A percentile compares a stretch with the other conserved stretches of the same genome.
Conservation (phyloP, 2,888 invertebrate species). For the Sinelater perroti region DNA sequence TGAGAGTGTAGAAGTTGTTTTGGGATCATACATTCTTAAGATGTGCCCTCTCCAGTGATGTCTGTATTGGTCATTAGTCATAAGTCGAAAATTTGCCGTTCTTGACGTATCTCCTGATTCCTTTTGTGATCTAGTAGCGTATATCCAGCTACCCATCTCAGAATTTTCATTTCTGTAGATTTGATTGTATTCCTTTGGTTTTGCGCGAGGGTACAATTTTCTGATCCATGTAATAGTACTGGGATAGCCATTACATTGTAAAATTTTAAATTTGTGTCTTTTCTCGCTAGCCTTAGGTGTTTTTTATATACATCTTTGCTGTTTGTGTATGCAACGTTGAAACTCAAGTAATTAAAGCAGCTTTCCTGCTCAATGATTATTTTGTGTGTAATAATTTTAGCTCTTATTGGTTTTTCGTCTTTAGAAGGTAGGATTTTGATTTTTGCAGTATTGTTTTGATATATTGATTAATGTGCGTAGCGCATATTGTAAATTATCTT, state of each 20-base stretch:
- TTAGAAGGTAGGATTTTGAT: neutral
- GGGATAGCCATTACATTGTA: neutral
- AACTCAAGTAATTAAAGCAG: neutral
- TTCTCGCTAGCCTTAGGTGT: neutral
- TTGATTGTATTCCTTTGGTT: neutral
- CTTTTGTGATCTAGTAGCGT: conserved; percentile 2
- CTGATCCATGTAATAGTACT: no score
- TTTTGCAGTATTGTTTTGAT: neutral
- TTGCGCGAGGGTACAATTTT: neutral
- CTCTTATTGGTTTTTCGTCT: conserved; percentile 1
- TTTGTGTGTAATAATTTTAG: neutral
- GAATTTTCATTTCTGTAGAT: neutral
- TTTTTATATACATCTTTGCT: neutral
- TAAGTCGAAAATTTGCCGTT: neutral
- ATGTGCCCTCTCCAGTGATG: neutral
- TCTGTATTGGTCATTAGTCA: neutral
- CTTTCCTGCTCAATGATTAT: neutral
- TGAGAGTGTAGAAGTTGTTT: neutral
- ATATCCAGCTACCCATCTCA: neutral
- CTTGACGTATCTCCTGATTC: conserved; percentile 1
- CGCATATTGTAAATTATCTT: conserved; percentile 3
- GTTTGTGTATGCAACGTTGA: conserved; percentile 1
- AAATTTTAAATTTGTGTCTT: conserved; percentile 1
- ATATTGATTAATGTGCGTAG: neutral
- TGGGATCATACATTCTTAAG: conserved; percentile 1